Conservation (phyloP, 2,888 invertebrate genomes). For the Hydrotaea cyrtoneurina region DNA sequence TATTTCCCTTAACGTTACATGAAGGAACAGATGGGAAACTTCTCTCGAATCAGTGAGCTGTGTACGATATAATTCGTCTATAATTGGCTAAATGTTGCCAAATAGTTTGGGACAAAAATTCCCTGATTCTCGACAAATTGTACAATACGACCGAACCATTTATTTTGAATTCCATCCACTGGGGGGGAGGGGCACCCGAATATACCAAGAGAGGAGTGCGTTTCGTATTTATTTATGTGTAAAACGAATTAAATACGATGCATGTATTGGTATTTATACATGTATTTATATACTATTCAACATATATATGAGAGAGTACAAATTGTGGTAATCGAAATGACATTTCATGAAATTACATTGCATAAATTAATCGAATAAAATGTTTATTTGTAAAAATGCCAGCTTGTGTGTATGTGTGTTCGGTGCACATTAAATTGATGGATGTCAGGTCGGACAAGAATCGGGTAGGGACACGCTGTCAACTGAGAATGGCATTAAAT, state of each 20-base stretch:
- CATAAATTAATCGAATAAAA: slow-evolving; percentile 34
- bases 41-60: too few relatives aligned
- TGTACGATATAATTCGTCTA: too few relatives aligned
- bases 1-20: too few relatives aligned
- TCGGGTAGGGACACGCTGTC: neutral
- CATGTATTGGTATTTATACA: too few relatives aligned
- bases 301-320: neutral
- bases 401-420: slow-evolving; percentile 9
- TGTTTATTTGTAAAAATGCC: slow-evolving; percentile 28
- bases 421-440: slow-evolving; percentile 10
- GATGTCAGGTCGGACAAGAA: neutral
- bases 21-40: too few relatives aligned
- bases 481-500: neutral
- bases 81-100: too few relatives aligned
- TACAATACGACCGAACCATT: too few relatives aligned
- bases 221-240: neutral
- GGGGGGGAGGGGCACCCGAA: too few relatives aligned
- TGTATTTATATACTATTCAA: neutral
- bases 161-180: too few relatives aligned
- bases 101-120: too few relatives aligned
- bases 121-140: too few relatives aligned
- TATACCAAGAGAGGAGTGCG: neutral
- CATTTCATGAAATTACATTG: slow-evolving; percentile 40
- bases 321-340: slow-evolving; percentile 35
- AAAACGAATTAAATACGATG: neutral